These are phyloP conservation scores for Alouatta palliata DNA, from an alignment of 2,113 vertebrate species.

Conservation along the genomic window DNA sequence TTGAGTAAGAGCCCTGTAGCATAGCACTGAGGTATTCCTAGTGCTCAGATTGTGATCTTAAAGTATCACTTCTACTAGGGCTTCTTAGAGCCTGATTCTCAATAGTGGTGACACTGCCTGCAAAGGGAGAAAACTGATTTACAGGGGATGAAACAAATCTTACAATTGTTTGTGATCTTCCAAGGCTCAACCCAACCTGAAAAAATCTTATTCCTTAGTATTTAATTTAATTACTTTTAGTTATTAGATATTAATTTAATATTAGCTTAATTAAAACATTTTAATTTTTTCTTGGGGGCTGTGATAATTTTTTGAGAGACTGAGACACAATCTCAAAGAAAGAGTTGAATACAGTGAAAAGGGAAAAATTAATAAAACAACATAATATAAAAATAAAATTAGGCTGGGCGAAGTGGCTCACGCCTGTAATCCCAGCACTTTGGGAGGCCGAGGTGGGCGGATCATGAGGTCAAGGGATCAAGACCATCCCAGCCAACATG, in stretches of 20 bases:
- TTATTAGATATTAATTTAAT: not conserved
- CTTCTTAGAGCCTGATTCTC: not conserved
- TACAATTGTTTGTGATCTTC: not conserved
- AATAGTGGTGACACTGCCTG: not conserved
- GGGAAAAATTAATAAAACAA: too few species aligned
- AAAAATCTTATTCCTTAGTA: not conserved
- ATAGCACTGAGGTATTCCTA: not conserved
- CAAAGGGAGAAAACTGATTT: not conserved
- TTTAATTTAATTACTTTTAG: not conserved
- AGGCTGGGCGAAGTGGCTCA: too few species aligned
- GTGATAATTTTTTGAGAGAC: not conserved
- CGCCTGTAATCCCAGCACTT: too few species aligned
- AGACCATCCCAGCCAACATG: too few species aligned
- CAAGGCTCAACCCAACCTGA: not conserved
- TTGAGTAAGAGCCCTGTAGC: not conserved
- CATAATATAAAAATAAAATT: too few species aligned
- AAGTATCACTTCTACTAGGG: not conserved
- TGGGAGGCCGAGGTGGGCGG: too few species aligned
- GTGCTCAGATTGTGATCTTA: not conserved
- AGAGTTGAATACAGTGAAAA: too few species aligned
- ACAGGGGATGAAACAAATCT: not conserved
- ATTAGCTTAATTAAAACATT: not conserved
- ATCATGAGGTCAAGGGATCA: too few species aligned
- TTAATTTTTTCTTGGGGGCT: not conserved
- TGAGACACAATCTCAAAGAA: not conserved